Conservation (phyloP, 1,140 invertebrate species). For the Trichogramma pretiosum region DNA sequence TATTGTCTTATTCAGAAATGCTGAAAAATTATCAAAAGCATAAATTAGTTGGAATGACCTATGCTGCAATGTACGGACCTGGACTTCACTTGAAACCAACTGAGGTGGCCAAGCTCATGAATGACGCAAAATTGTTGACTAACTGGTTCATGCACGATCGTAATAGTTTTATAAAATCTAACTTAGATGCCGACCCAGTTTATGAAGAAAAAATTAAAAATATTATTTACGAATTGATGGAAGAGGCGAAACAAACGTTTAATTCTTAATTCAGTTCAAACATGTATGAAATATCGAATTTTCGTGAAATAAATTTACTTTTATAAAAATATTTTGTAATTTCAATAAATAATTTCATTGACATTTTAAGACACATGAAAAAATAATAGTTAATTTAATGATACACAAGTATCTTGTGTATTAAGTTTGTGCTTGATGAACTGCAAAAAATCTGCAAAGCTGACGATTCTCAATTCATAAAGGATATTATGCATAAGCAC, state of each 20-base stretch:
- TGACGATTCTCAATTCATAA: no score
- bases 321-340: not conserved
- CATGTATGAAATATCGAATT: not conserved
- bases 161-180: not conserved
- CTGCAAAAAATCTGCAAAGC: no score
- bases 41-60: not conserved
- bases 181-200: not conserved
- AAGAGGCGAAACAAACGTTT: constrained; percentile 9
- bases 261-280: not conserved
- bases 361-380: no score
- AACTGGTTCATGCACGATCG: not conserved
- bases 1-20: constrained; percentile 4
- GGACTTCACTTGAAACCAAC: not conserved
- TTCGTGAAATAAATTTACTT: not conserved
- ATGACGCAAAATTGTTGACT: not conserved
- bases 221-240: not conserved
- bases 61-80: not conserved
- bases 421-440: no score
- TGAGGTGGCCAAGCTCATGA: not conserved
- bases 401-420: no score
- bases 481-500: no score
- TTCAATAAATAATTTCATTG: no score
- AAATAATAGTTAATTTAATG: no score
- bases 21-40: not conserved
- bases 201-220: constrained; percentile 1